A percentile compares a stretch with the other conserved stretches of the same genome.
Evolutionary conservation across 2,888 invertebrate genomes (phyloP).

Genomic region (Acanthosepion pharaonis): DNA sequence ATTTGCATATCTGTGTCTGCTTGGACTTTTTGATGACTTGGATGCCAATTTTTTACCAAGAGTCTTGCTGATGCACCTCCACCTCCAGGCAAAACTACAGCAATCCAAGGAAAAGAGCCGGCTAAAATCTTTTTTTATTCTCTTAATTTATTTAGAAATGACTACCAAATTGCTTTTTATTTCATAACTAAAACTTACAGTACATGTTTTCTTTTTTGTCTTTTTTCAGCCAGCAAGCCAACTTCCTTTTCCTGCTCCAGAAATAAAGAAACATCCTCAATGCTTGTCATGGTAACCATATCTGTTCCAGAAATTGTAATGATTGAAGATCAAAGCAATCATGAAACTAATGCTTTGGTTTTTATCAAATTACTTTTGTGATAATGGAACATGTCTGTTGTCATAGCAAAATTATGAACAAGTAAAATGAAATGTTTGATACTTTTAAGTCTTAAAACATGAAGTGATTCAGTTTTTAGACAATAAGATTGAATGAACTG

Average conservation of each 20-base stretch:
- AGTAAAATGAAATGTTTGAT: no score
- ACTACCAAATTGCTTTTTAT: not conserved
- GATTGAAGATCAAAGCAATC: slow-evolving; percentile 84
- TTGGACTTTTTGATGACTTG: slow-evolving; percentile 91
- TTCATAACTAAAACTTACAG: not conserved
- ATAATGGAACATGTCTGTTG: not conserved
- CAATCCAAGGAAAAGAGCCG: not conserved
- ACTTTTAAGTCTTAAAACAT: no score
- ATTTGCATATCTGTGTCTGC: slow-evolving; percentile 92
- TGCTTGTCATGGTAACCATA: slow-evolving; percentile 77
- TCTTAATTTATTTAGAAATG: not conserved
- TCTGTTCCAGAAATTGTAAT: slow-evolving; percentile 90
- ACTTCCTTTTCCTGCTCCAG: slow-evolving; percentile 45
- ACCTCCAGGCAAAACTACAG: slow-evolving; percentile 50
- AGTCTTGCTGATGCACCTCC: slow-evolving; percentile 65
- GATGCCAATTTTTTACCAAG: slow-evolving; percentile 85
- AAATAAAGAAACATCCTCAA: slow-evolving; percentile 63
- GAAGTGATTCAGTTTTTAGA: no score
- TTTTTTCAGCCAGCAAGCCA: slow-evolving; percentile 38
- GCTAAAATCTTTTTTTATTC: not conserved
- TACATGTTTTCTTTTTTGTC: not conserved
- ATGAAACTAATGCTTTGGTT: slow-evolving; percentile 89
- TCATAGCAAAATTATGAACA: not conserved
- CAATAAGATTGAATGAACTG: no score
- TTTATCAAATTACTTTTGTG: slow-evolving; percentile 76